Conservation (phyloP, 2,797 vertebrate genomes). For the Coreius guichenoti region DNA sequence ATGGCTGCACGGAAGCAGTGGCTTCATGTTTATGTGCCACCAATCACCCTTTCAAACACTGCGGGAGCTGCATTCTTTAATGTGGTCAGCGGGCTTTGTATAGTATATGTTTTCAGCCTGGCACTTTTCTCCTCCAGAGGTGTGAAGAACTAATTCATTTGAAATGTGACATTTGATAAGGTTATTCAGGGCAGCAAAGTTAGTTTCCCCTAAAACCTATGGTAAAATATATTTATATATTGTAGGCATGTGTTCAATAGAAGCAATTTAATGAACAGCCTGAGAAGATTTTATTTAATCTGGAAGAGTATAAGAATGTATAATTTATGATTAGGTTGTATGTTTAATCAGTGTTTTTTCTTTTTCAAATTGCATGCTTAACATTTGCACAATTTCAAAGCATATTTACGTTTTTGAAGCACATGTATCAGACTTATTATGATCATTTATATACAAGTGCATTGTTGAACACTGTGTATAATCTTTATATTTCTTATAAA, state of each 20-base stretch:
- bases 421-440: background rate
- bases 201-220: background rate
- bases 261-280: background rate
- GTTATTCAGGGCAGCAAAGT: background rate
- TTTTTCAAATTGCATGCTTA: background rate
- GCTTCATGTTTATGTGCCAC: slow-evolving; percentile 72
- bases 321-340: slow-evolving; percentile 3
- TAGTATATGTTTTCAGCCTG: slow-evolving; percentile 82
- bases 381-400: background rate
- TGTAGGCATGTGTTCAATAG: background rate
- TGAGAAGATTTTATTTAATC: slow-evolving; percentile 16
- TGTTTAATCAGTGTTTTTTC: background rate
- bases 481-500: background rate
- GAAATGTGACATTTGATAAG: slow-evolving; percentile 35
- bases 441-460: background rate
- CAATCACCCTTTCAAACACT: slow-evolving; percentile 77
- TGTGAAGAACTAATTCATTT: slow-evolving; percentile 20
- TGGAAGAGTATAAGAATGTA: background rate
- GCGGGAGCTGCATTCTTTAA: slow-evolving; percentile 71
- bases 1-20: slow-evolving; percentile 78
- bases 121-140: slow-evolving; percentile 70
- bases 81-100: slow-evolving; percentile 71
- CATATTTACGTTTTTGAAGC: slow-evolving; percentile 2
- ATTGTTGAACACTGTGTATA: background rate
- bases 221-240: slow-evolving; percentile 8